Evolutionary conservation across 2,113 vertebrate genomes (phyloP).

Genomic region (Channa argus): DNA sequence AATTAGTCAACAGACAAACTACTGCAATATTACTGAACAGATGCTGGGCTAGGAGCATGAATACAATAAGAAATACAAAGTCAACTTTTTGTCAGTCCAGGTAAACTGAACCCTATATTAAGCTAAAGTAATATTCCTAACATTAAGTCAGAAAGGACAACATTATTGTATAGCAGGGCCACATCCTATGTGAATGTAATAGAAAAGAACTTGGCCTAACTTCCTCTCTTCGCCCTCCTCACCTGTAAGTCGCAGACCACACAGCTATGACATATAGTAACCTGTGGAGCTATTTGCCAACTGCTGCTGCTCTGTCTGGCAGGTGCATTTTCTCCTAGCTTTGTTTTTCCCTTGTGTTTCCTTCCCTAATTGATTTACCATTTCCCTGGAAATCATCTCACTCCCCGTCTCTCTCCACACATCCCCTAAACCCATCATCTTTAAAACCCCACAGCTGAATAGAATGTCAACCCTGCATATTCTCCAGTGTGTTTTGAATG

Average conservation of each 20-base stretch:
- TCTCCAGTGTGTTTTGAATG: slow-evolving; percentile 61
- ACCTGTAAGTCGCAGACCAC: slow-evolving; percentile 42
- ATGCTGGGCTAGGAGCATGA: not conserved
- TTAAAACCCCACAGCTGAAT: slow-evolving; percentile 45
- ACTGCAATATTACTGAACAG: no score
- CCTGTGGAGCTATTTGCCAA: slow-evolving; percentile 37
- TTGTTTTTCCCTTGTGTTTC: slow-evolving; percentile 70
- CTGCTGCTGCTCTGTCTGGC: slow-evolving; percentile 62
- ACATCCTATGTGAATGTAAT: no score
- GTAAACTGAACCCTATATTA: slow-evolving; percentile 7
- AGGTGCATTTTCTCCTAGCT: slow-evolving; percentile 76
- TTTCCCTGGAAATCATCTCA: slow-evolving; percentile 65
- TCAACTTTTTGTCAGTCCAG: not conserved
- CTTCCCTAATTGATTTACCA: slow-evolving; percentile 70
- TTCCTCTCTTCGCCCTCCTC: slow-evolving; percentile 22
- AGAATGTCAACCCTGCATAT: slow-evolving; percentile 61
- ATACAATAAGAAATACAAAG: not conserved
- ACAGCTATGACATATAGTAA: slow-evolving; percentile 36
- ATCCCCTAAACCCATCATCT: slow-evolving; percentile 75
- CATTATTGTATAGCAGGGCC: not conserved
- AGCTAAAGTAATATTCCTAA: not conserved
- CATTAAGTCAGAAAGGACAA: not conserved
- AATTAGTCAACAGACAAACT: no score
- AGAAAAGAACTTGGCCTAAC: not conserved
- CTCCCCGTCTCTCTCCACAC: slow-evolving; percentile 58